Percentiles rank a stretch among this genome's conserved stretches.
phyloP scores from a whole-genome alignment of 2,113 vertebrate genomes.

The Sylvilagus bachmani region DNA sequence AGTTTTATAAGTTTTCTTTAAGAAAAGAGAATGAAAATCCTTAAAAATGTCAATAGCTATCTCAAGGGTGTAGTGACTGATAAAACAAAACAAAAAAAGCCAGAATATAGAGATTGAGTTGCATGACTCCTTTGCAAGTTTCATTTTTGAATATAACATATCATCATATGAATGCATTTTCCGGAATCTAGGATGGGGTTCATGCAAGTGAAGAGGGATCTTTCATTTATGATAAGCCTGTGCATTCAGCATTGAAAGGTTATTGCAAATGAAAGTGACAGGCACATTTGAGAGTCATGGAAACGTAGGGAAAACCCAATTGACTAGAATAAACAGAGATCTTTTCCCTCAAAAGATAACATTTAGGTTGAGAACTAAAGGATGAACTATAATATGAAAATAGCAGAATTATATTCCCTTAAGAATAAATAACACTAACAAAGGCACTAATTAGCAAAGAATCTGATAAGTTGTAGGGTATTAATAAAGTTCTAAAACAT shows the following conservation, averaged over 20 bases:
- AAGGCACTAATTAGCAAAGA: not conserved
- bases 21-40: not conserved
- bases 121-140: not conserved
- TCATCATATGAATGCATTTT: not conserved
- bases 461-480: not conserved
- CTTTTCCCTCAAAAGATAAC: not conserved
- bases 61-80: not conserved
- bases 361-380: not conserved
- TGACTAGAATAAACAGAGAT: not conserved
- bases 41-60: not conserved
- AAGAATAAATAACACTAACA: not conserved
- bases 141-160: not conserved
- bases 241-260: not conserved
- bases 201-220: not conserved
- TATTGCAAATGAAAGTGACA: not conserved
- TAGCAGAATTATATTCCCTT: no score
- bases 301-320: not conserved
- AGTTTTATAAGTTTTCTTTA: not conserved
- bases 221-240: fast-evolving
- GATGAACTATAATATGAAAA: not conserved
- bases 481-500: not conserved
- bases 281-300: not conserved
- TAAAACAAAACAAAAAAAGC: not conserved
- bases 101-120: not conserved
- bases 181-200: not conserved